These are phyloP conservation scores for Athene noctua DNA, from an alignment of 2,113 vertebrate genomes.

Conservation along the genomic window DNA sequence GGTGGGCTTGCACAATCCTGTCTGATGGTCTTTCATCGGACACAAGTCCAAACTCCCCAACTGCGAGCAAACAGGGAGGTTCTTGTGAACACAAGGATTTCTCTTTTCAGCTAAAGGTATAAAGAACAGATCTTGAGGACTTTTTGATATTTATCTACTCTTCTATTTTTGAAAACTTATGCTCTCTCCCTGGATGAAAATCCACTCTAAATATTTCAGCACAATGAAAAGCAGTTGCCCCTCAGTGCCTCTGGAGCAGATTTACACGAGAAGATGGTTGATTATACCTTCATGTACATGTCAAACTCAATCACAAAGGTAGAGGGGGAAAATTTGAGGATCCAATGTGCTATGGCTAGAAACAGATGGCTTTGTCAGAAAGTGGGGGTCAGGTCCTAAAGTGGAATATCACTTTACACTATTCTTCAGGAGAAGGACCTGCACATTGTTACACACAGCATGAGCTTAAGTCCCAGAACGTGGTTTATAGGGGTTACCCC, in stretches of 20 bases:
- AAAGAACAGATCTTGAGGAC: not conserved
- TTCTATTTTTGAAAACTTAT: not conserved
- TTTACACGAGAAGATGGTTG: not conserved
- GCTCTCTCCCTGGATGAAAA: not conserved
- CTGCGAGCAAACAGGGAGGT: not conserved
- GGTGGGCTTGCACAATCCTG: not conserved
- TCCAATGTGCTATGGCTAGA: not conserved
- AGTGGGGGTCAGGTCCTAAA: not conserved
- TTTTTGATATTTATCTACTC: not conserved
- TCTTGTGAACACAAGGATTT: not conserved
- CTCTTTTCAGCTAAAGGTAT: not conserved
- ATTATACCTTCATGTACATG: not conserved
- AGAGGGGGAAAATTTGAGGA: not conserved
- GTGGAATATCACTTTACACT: not conserved
- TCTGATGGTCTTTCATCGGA: not conserved
- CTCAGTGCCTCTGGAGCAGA: not conserved
- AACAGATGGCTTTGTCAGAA: not conserved
- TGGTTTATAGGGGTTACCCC: not conserved
- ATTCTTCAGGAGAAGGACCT: not conserved
- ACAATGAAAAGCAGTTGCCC: not conserved
- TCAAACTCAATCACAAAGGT: not conserved
- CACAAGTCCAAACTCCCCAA: not conserved
- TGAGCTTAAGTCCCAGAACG: not conserved
- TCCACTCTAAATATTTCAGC: not conserved
- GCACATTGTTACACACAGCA: not conserved